These are phyloP conservation scores for Scolopax mira DNA, from an alignment of 2,113 vertebrate genomes.

Conservation along the genomic window DNA sequence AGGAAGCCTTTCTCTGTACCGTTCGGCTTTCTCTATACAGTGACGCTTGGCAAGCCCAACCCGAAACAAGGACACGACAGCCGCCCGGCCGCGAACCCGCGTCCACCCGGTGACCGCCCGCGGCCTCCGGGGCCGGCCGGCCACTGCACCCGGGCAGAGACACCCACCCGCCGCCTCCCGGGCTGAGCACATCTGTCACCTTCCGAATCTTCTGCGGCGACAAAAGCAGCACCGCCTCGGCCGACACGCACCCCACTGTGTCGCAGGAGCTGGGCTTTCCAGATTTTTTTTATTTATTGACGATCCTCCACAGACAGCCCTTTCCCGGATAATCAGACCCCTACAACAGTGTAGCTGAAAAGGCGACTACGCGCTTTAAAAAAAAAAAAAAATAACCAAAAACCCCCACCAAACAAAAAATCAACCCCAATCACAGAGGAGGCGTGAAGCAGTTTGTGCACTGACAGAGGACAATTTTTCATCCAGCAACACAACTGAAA, in stretches of 20 bases:
- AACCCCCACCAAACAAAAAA: neutral
- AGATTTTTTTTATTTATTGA: no score
- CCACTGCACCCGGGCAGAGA: fast-evolving
- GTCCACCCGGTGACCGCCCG: fast-evolving
- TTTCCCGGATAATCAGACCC: no score
- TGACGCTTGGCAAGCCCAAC: neutral
- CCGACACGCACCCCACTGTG: neutral
- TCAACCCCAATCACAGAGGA: neutral
- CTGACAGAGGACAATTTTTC: fast-evolving
- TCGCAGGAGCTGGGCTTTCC: neutral
- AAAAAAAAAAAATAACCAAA: no score
- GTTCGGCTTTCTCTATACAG: no score
- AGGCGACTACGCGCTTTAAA: neutral
- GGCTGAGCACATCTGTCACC: neutral
- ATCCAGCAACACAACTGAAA: neutral
- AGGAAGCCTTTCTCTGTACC: fast-evolving
- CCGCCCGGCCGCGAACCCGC: fast-evolving
- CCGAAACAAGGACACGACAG: neutral
- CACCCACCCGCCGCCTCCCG: neutral
- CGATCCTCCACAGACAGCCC: neutral
- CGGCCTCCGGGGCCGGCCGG: neutral
- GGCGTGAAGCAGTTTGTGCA: neutral
- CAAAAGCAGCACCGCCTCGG: neutral
- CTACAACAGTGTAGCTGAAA: fast-evolving
- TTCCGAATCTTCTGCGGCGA: neutral